A percentile compares a stretch with the other conserved stretches of the same genome.
Evolutionary conservation across 2,113 vertebrate genomes (phyloP).

Genomic region (Empidonax traillii): DNA sequence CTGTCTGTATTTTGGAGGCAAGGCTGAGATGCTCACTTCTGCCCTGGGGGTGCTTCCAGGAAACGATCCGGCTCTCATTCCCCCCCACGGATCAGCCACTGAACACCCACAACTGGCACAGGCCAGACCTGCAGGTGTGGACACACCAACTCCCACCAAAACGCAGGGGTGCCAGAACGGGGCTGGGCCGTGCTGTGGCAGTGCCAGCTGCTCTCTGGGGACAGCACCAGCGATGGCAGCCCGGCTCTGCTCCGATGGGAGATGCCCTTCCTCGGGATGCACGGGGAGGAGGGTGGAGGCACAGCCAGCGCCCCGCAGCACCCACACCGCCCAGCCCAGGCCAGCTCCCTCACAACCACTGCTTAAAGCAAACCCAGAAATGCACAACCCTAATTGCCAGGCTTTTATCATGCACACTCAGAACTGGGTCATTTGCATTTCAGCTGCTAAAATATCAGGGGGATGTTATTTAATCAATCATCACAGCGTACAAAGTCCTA

Average conservation of each 20-base stretch:
- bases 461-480: not conserved
- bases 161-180: fast-evolving
- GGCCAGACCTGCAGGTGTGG: not conserved
- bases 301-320: fast-evolving
- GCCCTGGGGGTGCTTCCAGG: not conserved
- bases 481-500: not conserved
- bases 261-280: not conserved
- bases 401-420: not conserved
- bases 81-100: not conserved
- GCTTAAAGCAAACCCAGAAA: not conserved
- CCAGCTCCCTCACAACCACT: fast-evolving
- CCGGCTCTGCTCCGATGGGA: fast-evolving
- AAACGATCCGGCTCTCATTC: fast-evolving
- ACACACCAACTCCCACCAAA: fast-evolving
- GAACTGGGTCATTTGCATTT: constrained; percentile 7
- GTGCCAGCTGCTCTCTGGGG: not conserved
- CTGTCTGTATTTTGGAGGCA: not conserved
- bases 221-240: fast-evolving
- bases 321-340: not conserved
- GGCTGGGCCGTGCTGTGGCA: not conserved
- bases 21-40: not conserved
- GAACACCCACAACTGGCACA: fast-evolving
- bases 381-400: not conserved
- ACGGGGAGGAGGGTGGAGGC: not conserved
- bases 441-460: not conserved